Evolutionary conservation across 2,113 vertebrate species (phyloP).

Genomic region (Aspiorhynchus laticeps): DNA sequence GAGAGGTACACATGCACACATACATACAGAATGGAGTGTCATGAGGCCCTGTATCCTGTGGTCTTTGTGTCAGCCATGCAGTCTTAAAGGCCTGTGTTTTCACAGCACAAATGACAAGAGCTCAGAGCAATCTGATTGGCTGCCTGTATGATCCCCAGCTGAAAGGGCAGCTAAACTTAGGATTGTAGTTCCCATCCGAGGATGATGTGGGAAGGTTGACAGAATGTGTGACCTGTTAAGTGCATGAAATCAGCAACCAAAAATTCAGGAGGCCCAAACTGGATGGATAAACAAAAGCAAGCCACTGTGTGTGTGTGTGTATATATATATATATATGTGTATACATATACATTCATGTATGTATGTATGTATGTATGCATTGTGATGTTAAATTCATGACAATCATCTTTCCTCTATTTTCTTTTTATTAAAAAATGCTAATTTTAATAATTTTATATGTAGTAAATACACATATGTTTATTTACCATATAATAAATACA

Average conservation of each 20-base stretch:
- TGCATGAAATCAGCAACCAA: background rate
- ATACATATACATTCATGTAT: no score
- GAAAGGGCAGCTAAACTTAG: conserved; percentile 20
- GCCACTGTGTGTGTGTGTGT: no score
- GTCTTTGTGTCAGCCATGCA: conserved; percentile 6
- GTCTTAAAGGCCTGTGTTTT: conserved; percentile 21
- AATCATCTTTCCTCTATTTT: no score
- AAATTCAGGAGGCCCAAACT: background rate
- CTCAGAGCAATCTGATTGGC: conserved; percentile 23
- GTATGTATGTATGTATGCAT: no score
- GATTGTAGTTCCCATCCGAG: background rate
- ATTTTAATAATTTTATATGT: no score
- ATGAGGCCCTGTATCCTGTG: conserved; percentile 15
- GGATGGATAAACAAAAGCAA: background rate
- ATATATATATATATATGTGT: no score
- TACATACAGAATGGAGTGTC: background rate
- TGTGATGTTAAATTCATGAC: no score
- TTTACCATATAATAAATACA: background rate
- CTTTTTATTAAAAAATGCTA: no score
- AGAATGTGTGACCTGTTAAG: conserved; percentile 2
- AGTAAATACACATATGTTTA: no score
- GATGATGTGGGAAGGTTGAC: background rate
- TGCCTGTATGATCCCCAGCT: background rate
- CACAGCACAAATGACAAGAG: conserved; percentile 2
- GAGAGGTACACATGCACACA: conserved; percentile 71